Base-by-base conservation (phyloP, 2,113 vertebrate genomes). In the Sceloporus tristichus region DNA sequence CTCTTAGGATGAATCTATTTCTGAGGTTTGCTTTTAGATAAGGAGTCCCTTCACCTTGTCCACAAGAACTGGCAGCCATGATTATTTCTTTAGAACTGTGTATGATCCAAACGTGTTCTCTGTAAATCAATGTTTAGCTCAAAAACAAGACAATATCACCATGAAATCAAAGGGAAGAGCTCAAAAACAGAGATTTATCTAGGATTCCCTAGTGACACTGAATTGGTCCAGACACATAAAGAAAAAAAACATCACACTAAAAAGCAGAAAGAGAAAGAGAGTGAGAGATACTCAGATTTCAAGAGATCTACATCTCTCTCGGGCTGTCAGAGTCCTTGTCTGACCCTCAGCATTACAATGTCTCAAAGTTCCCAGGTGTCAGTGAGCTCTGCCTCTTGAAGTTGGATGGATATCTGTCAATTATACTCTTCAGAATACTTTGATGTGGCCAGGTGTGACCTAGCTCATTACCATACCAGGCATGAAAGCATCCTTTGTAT, bases 391-490 rank as follows among this genome's bases (percentile, higher is more conserved):
- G 75, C 73, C 84, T 93, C 93, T 92, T 91, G 92, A 93, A 94
- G 91, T 82, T 85, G 77, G 91, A 92, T 93, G 84, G 93, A 95
- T 94, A 89, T 77, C 93, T 95, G 94, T 93, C 93, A 95, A 92
- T 96, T 94, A 95, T 88, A 85, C 71, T 85, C 77, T 88, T 87
- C 88, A 92, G 86, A 86, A 54, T 92, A 91, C 94, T 94, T 94
- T 95, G 88, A 94, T 92, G 88, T 90, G 91, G 89, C 85, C 93
- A 94, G 92, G 89, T 94, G 90, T 94, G 93, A 93, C 93, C 91
- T 94, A 89, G 40, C 85, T 94, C 86, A 95, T 94, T 94, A 94
- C n/a, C 89, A 94, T 95, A 93, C 8, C 85, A 91, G 85, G 88
- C 91, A 93, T 87, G 91, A 94, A 94, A 93, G 90, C 71, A 83